phyloP scores from a whole-genome alignment of 1,140 invertebrate genomes.

The Drosophila biarmipes region DNA sequence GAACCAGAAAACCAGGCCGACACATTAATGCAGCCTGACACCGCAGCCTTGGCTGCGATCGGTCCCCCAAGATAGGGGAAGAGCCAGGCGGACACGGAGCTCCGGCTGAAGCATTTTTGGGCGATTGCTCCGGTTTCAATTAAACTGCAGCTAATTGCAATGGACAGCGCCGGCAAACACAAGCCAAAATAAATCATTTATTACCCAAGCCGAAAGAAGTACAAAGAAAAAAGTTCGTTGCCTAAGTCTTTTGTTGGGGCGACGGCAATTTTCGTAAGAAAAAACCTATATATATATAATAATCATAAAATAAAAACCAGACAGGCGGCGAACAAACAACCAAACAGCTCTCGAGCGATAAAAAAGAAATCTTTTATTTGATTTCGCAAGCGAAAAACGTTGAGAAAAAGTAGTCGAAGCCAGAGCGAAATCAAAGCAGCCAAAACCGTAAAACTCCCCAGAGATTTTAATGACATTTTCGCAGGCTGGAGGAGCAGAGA shows the following conservation, averaged over 20 bases:
- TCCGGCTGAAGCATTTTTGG: slow-evolving; percentile 46
- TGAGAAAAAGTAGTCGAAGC: slow-evolving; percentile 69
- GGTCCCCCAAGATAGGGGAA: slow-evolving; percentile 43
- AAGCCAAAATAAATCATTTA: slow-evolving; percentile 63
- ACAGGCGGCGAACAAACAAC: slow-evolving; percentile 44
- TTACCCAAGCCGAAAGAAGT: slow-evolving; percentile 29
- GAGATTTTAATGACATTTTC: slow-evolving; percentile 83
- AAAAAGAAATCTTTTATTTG: slow-evolving; percentile 77
- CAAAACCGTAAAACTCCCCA: slow-evolving; percentile 72
- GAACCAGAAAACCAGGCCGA: slow-evolving; percentile 80
- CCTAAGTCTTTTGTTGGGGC: slow-evolving; percentile 75
- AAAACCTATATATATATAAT: slow-evolving; percentile 56
- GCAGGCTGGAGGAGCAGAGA: slow-evolving; percentile 55
- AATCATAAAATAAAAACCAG: slow-evolving; percentile 79
- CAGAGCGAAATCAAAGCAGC: slow-evolving; percentile 68
- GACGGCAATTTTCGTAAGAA: slow-evolving; percentile 69
- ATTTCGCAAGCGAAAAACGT: slow-evolving; percentile 76
- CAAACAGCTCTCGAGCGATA: slow-evolving; percentile 62
- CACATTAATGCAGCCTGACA: slow-evolving; percentile 81
- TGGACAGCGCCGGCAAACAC: slow-evolving; percentile 65
- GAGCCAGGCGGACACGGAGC: slow-evolving; percentile 65
- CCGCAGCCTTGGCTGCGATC: slow-evolving; percentile 73
- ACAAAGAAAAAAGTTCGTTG: slow-evolving; percentile 42
- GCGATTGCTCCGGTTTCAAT: slow-evolving; percentile 63
- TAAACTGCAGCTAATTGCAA: slow-evolving; percentile 75